Evolutionary conservation across 2,797 vertebrate species (phyloP), one percentile per base, ranked within the genome.

Genomic region (Anas acuta): DNA sequence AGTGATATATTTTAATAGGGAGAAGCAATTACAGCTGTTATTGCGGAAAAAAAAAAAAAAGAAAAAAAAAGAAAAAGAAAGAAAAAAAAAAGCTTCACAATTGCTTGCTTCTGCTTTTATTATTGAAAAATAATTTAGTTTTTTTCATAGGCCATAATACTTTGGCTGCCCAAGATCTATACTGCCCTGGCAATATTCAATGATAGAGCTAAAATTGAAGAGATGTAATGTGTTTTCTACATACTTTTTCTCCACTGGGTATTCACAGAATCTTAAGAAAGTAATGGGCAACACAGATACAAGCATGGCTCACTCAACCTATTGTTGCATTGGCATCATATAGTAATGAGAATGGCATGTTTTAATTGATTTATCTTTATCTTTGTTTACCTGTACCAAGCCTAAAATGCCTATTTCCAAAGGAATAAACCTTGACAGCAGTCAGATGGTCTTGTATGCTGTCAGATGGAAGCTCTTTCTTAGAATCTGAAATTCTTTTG

Each of bases 1-100:
- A 92, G 69, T 56, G 65, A 72, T 61, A 91, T 91, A 94, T 67
- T 87, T 94, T 67, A 90, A 89, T 35, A 53, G 47, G 32, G 28
- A 61, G 11, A 88, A 88, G 87, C 85, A 91, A 95, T 90, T 89
- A 71, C 28, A 80, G 35, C 13, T 51, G 39, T 78, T 92, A 60
- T n/a, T 81, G 21, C 51, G 26, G 13, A 4, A 51, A 51, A 14
- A 26, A 51, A 1, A 1, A 13, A 25, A 49, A 13, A n/a, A 3
- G 11, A 23, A 23, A 11, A 33, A 22, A 6, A 22, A 47, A 47
- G 11, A 10, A 47, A 21, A 11, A 41, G 6, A 15, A 30, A 47
- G 3, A 30, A 21, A 49, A 13, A 49, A 25, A 49, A 51, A 0
- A 13, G 33, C 51, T 87, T 81, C 67, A 69, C 19, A 62, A 47